Conservation (phyloP, 2,888 invertebrate genomes). For the Iphiclides podalirius region DNA sequence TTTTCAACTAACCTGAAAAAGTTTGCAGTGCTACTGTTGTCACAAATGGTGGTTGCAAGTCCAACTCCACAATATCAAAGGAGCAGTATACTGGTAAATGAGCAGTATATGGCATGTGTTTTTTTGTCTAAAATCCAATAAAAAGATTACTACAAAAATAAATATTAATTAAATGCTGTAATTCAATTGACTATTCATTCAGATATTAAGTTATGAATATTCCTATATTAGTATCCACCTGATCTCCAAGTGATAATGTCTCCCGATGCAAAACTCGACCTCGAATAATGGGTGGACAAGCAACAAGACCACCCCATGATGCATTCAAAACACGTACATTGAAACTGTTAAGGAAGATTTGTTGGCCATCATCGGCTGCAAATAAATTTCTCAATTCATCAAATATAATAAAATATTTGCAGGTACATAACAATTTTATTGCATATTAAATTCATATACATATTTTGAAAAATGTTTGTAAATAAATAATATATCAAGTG, state of each 20-base stretch:
- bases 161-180: too few relatives aligned
- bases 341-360: constrained; percentile 93
- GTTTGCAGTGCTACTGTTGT: constrained; percentile 82
- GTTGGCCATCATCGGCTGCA: constrained; percentile 94
- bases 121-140: constrained; percentile 59
- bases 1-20: constrained; percentile 81
- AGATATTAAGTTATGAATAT: too few relatives aligned
- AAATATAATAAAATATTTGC: background rate
- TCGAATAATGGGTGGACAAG: constrained; percentile 85
- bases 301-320: constrained; percentile 90
- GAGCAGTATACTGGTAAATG: constrained; percentile 95
- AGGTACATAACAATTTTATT: too few relatives aligned
- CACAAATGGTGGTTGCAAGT: constrained; percentile 86
- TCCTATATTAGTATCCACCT: too few relatives aligned
- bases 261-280: constrained; percentile 94
- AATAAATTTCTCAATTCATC: background rate
- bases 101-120: constrained; percentile 85
- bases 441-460: too few relatives aligned
- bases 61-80: constrained; percentile 94
- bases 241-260: constrained; percentile 88
- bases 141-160: too few relatives aligned
- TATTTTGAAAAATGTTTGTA: too few relatives aligned
- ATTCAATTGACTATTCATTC: too few relatives aligned
- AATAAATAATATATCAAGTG: too few relatives aligned
- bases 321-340: constrained; percentile 94